A percentile compares a stretch with the other conserved stretches of the same genome.
These are phyloP conservation scores for Liparis tanakae DNA, from an alignment of 2,797 vertebrate genomes.

Conservation along the genomic window DNA sequence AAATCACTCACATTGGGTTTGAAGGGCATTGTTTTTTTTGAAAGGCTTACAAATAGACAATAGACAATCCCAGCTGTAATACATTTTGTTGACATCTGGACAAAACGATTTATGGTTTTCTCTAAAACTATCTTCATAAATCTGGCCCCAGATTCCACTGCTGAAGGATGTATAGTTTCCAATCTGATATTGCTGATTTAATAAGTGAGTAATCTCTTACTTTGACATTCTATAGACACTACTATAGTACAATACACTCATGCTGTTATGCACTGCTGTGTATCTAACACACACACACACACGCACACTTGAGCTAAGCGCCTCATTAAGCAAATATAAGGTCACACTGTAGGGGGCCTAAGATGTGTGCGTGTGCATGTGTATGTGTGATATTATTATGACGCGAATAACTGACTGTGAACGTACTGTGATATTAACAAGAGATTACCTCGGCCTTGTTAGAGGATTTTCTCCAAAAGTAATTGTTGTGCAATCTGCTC, in stretches of 20 bases:
- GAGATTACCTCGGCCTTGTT: conserved; percentile 68
- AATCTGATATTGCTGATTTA: not conserved
- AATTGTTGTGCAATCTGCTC: conserved; percentile 67
- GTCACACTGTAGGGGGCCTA: conserved; percentile 65
- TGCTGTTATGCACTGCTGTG: conserved; percentile 50
- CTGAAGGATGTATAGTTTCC: not conserved
- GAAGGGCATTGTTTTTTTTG: no score
- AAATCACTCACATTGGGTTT: not conserved
- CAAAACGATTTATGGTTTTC: not conserved
- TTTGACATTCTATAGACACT: conserved; percentile 40
- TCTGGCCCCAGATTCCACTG: not conserved
- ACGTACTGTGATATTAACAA: conserved; percentile 67
- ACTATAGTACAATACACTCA: conserved; percentile 24
- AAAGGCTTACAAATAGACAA: no score
- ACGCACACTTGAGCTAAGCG: conserved; percentile 50
- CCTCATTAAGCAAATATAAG: conserved; percentile 75
- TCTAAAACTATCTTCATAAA: not conserved
- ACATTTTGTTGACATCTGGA: not conserved
- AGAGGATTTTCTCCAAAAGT: conserved; percentile 73
- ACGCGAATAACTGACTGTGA: conserved; percentile 43
- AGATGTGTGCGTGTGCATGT: conserved; percentile 31
- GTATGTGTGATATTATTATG: conserved; percentile 40
- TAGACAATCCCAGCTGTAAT: not conserved
- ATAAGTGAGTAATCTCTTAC: not conserved
- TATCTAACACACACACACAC: conserved; percentile 27